Conservation (phyloP, 2,888 invertebrate genomes). For the Rotaria socialis region DNA sequence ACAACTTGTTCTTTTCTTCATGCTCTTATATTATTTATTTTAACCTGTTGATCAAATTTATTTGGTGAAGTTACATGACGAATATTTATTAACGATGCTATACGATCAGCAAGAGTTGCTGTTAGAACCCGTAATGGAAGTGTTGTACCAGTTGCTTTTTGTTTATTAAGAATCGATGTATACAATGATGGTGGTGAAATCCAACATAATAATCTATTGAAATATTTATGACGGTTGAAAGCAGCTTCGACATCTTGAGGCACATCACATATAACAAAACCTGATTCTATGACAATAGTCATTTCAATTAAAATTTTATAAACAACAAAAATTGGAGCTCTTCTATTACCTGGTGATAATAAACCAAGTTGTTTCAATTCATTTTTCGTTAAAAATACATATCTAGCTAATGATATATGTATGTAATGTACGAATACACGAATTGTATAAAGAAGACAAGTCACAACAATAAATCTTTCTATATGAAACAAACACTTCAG, state of each 20-base stretch:
- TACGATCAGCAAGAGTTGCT: not conserved
- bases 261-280: not conserved
- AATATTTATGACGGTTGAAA: not conserved
- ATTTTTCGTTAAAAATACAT: slow-evolving; percentile 23
- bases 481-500: not conserved
- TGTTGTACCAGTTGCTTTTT: not conserved
- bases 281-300: not conserved
- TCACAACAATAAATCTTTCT: not conserved
- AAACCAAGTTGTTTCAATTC: slow-evolving; percentile 28
- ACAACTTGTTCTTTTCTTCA: no score
- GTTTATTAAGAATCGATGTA: not conserved
- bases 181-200: not conserved
- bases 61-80: not conserved
- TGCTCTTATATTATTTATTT: no score
- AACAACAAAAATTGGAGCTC: no score
- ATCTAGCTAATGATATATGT: slow-evolving; percentile 24
- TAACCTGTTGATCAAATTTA: not conserved
- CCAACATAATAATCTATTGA: not conserved
- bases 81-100: not conserved
- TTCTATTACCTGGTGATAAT: not conserved
- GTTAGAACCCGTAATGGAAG: slow-evolving; percentile 11
- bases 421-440: not conserved
- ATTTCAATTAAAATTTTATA: not conserved
- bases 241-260: not conserved
- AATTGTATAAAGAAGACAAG: not conserved